Percentiles rank a stretch among this genome's conserved stretches.
Conservation (phyloP, 1,140 invertebrate genomes). For the Drosophila ohnishii region DNA sequence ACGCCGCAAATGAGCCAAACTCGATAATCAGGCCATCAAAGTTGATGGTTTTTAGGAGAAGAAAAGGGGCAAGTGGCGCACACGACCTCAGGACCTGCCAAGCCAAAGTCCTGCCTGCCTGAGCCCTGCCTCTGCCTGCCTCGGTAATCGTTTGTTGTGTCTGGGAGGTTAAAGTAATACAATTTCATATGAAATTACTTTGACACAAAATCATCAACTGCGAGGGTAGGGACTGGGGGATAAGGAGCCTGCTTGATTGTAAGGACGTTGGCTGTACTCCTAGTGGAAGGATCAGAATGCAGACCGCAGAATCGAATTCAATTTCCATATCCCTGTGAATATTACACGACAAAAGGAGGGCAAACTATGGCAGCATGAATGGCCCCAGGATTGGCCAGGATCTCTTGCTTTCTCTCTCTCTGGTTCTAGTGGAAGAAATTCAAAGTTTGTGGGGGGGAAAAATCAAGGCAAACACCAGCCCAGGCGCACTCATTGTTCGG, state of each 20-base stretch:
- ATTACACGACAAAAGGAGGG: constrained; percentile 37
- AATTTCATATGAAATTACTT: constrained; percentile 69
- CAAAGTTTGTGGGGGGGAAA: constrained; percentile 18
- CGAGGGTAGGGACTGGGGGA: neutral
- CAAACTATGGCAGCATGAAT: neutral
- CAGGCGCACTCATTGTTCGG: constrained; percentile 36
- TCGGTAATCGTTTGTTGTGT: constrained; percentile 65
- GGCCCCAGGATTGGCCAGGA: constrained; percentile 1
- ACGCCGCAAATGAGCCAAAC: constrained; percentile 65
- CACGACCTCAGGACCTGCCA: constrained; percentile 9
- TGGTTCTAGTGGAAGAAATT: neutral
- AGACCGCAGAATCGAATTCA: constrained; percentile 56
- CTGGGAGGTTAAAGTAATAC: constrained; percentile 59
- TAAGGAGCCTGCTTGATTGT: neutral
- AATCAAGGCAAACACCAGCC: constrained; percentile 43
- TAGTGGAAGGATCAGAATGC: neutral
- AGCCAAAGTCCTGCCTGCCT: neutral
- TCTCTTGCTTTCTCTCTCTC: neutral
- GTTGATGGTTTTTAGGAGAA: constrained; percentile 54
- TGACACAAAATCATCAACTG: constrained; percentile 46
- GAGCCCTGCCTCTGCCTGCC: neutral
- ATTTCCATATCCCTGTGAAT: constrained; percentile 72
- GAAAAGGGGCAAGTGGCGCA: constrained; percentile 12
- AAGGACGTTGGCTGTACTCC: neutral
- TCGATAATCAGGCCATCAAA: constrained; percentile 74